Evolutionary conservation across 2,888 invertebrate genomes (phyloP).

Genomic region (Acleris emargana): DNA sequence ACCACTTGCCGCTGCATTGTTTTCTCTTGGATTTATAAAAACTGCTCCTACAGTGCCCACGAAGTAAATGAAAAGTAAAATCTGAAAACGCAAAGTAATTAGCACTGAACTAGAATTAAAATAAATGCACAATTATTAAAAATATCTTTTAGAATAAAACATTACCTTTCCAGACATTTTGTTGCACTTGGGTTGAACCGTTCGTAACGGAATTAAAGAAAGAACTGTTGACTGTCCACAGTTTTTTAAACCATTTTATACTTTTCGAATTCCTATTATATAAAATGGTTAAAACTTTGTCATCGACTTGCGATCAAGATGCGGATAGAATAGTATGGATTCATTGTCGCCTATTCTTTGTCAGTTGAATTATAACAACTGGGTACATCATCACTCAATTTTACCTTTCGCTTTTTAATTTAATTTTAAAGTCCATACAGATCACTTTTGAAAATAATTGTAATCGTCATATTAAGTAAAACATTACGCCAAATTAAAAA

Average conservation of each 20-base stretch:
- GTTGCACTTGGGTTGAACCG: slow-evolving; percentile 64
- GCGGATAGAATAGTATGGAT: slow-evolving; percentile 55
- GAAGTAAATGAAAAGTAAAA: slow-evolving; percentile 59
- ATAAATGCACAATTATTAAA: too few species aligned
- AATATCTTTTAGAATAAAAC: too few species aligned
- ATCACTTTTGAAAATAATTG: too few species aligned
- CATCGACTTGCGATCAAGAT: slow-evolving; percentile 48
- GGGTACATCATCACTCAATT: too few species aligned
- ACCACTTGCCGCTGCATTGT: slow-evolving; percentile 40
- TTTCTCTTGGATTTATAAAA: slow-evolving; percentile 56
- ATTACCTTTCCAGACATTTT: slow-evolving; percentile 68
- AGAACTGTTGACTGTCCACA: slow-evolving; percentile 69
- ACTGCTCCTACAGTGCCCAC: slow-evolving; percentile 58
- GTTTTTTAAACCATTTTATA: slow-evolving; percentile 74
- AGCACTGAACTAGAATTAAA: too few species aligned
- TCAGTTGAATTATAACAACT: neutral
- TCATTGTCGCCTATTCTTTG: slow-evolving; percentile 14
- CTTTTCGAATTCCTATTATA: slow-evolving; percentile 74
- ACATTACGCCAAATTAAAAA: too few species aligned
- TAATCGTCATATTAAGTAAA: too few species aligned
- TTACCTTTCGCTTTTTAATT: too few species aligned
- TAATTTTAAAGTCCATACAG: too few species aligned
- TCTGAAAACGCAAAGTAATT: slow-evolving; percentile 49
- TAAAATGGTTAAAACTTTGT: slow-evolving; percentile 68
- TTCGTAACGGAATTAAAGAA: slow-evolving; percentile 63